A percentile compares a stretch with the other conserved stretches of the same genome.
Evolutionary conservation across 2,888 invertebrate species (phyloP).

Genomic region (Trichopoda pennipes): DNA sequence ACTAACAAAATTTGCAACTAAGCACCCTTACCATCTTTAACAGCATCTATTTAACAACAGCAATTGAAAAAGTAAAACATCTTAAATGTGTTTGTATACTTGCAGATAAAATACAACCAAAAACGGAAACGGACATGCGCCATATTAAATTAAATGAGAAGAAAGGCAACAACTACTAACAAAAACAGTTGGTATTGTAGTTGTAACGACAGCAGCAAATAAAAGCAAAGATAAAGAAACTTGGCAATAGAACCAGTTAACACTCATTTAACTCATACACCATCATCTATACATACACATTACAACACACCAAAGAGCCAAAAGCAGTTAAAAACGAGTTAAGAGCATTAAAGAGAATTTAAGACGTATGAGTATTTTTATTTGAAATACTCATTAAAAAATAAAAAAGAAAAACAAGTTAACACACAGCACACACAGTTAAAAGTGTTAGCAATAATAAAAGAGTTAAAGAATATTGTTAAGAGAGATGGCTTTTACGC

Average conservation of each 20-base stretch:
- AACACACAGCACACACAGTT: conserved; percentile 28
- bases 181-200: conserved; percentile 65
- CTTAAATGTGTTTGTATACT: conserved; percentile 64
- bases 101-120: conserved; percentile 66
- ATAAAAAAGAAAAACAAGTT: conserved; percentile 32
- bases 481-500: conserved; percentile 77
- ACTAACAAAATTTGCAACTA: conserved; percentile 68
- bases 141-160: conserved; percentile 50
- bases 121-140: conserved; percentile 74
- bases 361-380: conserved; percentile 6
- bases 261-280: conserved; percentile 17
- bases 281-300: background rate
- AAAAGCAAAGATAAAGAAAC: conserved; percentile 42
- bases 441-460: conserved; percentile 8
- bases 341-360: conserved; percentile 17
- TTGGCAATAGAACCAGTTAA: conserved; percentile 55
- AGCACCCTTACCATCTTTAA: conserved; percentile 57
- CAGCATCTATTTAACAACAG: conserved; percentile 62
- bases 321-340: conserved; percentile 23
- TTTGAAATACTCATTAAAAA: background rate
- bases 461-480: conserved; percentile 33
- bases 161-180: conserved; percentile 27
- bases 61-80: conserved; percentile 27
- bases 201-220: conserved; percentile 60
- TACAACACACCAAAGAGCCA: conserved; percentile 52